These are phyloP conservation scores for Physella acuta DNA, from an alignment of 1,140 invertebrate species.

Conservation along the genomic window DNA sequence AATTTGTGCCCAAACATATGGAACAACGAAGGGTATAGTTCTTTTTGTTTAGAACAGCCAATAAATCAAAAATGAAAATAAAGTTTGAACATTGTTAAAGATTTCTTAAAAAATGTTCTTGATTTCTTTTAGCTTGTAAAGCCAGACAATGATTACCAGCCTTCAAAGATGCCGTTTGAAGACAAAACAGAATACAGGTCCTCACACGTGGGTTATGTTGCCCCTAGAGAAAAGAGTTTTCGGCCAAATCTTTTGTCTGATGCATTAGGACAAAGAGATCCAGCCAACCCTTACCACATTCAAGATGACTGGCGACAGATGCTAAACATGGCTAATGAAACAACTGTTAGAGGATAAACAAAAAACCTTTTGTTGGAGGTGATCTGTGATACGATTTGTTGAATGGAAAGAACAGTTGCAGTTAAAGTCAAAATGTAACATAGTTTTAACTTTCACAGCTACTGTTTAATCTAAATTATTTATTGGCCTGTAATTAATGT, in stretches of 20 bases:
- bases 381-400: no score
- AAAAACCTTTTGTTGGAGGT: no score
- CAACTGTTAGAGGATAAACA: not conserved
- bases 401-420: no score
- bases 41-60: not conserved
- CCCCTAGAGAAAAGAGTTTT: conserved; percentile 10
- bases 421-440: no score
- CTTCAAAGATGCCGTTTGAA: conserved; percentile 10
- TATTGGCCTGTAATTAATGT: no score
- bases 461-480: no score
- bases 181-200: conserved; percentile 14
- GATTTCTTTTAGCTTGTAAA: not conserved
- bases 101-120: not conserved
- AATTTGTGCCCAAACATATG: conserved; percentile 14
- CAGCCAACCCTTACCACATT: conserved; percentile 15
- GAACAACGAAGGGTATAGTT: conserved; percentile 10
- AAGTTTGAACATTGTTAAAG: not conserved
- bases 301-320: conserved; percentile 4
- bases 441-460: no score
- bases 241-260: conserved; percentile 6
- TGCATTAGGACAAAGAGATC: conserved; percentile 13
- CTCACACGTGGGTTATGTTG: conserved; percentile 18
- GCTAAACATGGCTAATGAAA: not conserved
- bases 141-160: conserved; percentile 14
- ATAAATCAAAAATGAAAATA: not conserved